phyloP scores from a whole-genome alignment of 2,797 vertebrate genomes.

The Coendou prehensilis region DNA sequence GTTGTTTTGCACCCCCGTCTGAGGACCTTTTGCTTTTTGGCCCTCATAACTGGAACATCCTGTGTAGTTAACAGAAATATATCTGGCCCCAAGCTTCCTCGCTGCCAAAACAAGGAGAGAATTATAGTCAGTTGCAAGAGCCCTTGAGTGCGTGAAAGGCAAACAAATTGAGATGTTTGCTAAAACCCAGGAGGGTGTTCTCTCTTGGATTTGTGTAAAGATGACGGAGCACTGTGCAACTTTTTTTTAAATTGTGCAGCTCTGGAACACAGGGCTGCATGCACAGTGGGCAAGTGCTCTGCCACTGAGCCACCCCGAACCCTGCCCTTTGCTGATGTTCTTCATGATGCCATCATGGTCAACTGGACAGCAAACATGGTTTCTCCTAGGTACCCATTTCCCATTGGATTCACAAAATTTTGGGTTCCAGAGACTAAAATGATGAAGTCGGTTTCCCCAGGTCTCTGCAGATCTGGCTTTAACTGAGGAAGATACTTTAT shows the following conservation, averaged over 20 bases:
- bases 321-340: not conserved
- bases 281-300: not conserved
- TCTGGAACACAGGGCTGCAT: not conserved
- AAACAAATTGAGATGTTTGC: not conserved
- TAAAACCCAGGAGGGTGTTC: constrained; percentile 1
- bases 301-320: rapidly evolving
- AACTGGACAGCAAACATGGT: rapidly evolving
- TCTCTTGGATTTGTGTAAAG: not conserved
- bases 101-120: constrained; percentile 63
- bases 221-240: not conserved
- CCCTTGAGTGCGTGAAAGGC: not conserved
- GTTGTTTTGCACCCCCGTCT: not conserved
- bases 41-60: not conserved
- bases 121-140: not conserved
- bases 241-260: not conserved
- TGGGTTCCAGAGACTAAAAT: not conserved
- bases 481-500: not conserved
- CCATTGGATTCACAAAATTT: not conserved
- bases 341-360: rapidly evolving
- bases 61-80: constrained; percentile 15
- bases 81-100: not conserved
- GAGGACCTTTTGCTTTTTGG: not conserved
- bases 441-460: too few species aligned
- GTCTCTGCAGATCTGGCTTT: not conserved
- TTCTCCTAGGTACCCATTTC: not conserved